Conservation (phyloP, 2,888 invertebrate genomes). For the Sarcophaga rosellei region DNA sequence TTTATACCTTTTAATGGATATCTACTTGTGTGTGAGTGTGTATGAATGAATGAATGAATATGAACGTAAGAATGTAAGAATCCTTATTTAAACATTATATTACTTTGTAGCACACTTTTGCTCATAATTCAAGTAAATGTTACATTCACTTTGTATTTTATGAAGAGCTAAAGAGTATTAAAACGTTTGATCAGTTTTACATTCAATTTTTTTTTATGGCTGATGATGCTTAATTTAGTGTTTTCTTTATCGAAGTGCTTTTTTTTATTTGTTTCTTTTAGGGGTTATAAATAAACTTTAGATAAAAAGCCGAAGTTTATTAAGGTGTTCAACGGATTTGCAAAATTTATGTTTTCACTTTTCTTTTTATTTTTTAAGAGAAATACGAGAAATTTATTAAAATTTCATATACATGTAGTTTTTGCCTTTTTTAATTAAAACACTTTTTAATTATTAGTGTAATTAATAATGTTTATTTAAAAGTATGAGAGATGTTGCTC, state of each 20-base stretch:
- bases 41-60: not conserved
- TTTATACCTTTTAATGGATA: not conserved
- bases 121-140: constrained; percentile 19
- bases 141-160: constrained; percentile 29
- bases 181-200: constrained; percentile 30
- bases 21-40: not conserved
- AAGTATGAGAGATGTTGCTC: too few species aligned
- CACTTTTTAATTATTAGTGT: too few species aligned
- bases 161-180: constrained; percentile 22
- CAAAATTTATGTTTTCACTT: not conserved
- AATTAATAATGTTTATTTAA: too few species aligned
- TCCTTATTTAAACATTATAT: constrained; percentile 31
- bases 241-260: constrained; percentile 18
- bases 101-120: constrained; percentile 12
- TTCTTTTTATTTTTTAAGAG: not conserved
- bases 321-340: not conserved
- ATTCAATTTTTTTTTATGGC: not conserved
- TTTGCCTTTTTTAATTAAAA: too few species aligned
- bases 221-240: constrained; percentile 37
- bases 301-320: not conserved
- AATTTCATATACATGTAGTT: too few species aligned
- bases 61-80: not conserved
- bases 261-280: not conserved
- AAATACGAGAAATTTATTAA: too few species aligned
- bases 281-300: not conserved